phyloP scores from a whole-genome alignment of 2,113 vertebrate genomes.

The Psephotus haematonotus region DNA sequence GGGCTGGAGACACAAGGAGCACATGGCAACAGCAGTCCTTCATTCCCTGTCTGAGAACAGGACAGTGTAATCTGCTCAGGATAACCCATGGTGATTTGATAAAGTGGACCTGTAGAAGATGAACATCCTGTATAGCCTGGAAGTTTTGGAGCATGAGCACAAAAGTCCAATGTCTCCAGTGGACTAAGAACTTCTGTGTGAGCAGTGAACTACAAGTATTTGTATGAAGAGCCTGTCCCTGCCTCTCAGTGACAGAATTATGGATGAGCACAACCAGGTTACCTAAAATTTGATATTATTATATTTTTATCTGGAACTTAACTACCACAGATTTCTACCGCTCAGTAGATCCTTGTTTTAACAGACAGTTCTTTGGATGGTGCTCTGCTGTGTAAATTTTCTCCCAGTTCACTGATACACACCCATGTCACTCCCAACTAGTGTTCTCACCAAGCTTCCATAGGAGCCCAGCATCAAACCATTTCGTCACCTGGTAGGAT shows the following conservation, averaged over 20 bases:
- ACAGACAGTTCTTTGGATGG: background rate
- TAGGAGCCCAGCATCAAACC: background rate
- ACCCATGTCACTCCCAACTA: background rate
- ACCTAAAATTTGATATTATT: background rate
- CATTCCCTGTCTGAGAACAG: background rate
- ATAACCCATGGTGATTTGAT: background rate
- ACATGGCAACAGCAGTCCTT: background rate
- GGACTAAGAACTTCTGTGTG: background rate
- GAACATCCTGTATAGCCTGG: background rate
- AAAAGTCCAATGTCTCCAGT: background rate
- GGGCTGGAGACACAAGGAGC: background rate
- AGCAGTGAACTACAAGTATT: background rate
- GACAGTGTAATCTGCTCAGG: background rate
- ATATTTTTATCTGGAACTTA: background rate
- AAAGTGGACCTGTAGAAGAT: background rate
- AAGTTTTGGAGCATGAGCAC: background rate
- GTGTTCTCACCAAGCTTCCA: background rate
- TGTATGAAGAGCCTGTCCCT: background rate
- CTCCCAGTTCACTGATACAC: background rate
- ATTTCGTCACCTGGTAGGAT: background rate
- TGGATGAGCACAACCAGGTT: background rate
- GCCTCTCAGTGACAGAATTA: background rate
- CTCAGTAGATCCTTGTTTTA: background rate
- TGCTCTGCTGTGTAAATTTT: background rate
- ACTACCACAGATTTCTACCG: background rate